Base-by-base conservation (phyloP, 1,140 invertebrate species). In the Cydia splendana region DNA sequence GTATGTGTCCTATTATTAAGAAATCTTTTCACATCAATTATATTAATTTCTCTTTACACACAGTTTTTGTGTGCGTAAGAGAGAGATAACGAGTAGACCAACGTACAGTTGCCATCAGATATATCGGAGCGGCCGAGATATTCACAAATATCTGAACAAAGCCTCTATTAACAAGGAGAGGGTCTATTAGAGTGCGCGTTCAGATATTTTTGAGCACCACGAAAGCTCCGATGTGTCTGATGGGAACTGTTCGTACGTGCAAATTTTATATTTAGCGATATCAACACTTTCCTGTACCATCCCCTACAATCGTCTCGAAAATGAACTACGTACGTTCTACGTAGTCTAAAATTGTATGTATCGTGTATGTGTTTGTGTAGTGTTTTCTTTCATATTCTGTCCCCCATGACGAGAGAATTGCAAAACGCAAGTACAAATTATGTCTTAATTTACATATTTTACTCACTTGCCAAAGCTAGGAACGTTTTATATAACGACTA, bases 391-490 rank as follows among this genome's bases (percentile, higher is more conserved):
- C 18, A 62, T 62, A 62, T 62, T 57, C 57, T 24, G 57, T 24
- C n/a, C 6, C 57, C 57, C 57, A 62, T 62, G 57, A 62, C 57
- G 57, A 62, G 57, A 62, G 57, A 62, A 62, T 62, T 62, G 57
- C 67, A n/a, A 42, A 34, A 76, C 28, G 76, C 76, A 74, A 83
- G 81, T 83, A 83, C 81, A 83, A 83, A 81, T 76, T 71, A 80
- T 78, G 62, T 80, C 75, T 57, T 51, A 74, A 74, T 75, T 69
- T 57, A 65, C 51, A 76, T 76, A 48, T 76, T 77, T 79, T 79
- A 79, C 79, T 76, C 42, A 77, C 82, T 83, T 83, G 80, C 82
- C 82, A 83, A 83, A 83, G 82, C 79, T 83, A 83, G 75, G 76
- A 62, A 76, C 38, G 28, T 53, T 53, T 42, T 76, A 18, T 67